phyloP scores from a whole-genome alignment of 2,113 vertebrate species.

The Tachysurus fulvidraco region DNA sequence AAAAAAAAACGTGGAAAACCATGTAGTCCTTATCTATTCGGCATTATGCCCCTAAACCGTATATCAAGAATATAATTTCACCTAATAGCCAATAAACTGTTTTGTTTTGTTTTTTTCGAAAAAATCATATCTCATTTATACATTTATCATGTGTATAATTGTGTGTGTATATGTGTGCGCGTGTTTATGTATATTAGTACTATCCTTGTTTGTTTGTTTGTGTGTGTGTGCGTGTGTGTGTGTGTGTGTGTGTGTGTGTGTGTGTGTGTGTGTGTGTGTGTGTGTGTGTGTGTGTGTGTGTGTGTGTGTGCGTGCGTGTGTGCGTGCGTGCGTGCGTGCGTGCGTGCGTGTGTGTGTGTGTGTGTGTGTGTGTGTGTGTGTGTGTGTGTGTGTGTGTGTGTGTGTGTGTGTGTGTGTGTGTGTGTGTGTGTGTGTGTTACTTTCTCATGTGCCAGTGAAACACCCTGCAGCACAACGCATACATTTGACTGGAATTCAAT shows the following conservation, averaged over 20 bases:
- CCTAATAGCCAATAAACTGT: background rate
- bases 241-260: slow-evolving; percentile 39
- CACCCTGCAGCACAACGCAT: slow-evolving; percentile 41
- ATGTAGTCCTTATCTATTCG: background rate
- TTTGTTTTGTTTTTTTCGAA: background rate
- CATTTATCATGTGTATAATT: slow-evolving; percentile 4
- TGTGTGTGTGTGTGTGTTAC: slow-evolving; percentile 11
- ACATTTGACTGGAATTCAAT: slow-evolving; percentile 20
- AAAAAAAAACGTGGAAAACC: background rate
- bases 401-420: slow-evolving; percentile 38
- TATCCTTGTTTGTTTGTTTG: no score
- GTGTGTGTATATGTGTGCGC: slow-evolving; percentile 41
- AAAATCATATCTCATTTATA: background rate
- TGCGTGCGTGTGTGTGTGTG: slow-evolving; percentile 43
- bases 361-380: slow-evolving; percentile 3
- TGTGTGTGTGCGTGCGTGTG: background rate
- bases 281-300: slow-evolving; percentile 40
- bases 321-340: slow-evolving; percentile 12
- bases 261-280: slow-evolving; percentile 22
- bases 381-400: slow-evolving; percentile 4
- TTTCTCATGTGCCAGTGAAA: slow-evolving; percentile 40
- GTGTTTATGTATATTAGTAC: slow-evolving; percentile 28
- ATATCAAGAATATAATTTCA: background rate
- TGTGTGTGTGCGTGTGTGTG: background rate
- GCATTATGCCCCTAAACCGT: background rate